phyloP scores from a whole-genome alignment of 2,113 vertebrate genomes.

The Labeo rohita region DNA sequence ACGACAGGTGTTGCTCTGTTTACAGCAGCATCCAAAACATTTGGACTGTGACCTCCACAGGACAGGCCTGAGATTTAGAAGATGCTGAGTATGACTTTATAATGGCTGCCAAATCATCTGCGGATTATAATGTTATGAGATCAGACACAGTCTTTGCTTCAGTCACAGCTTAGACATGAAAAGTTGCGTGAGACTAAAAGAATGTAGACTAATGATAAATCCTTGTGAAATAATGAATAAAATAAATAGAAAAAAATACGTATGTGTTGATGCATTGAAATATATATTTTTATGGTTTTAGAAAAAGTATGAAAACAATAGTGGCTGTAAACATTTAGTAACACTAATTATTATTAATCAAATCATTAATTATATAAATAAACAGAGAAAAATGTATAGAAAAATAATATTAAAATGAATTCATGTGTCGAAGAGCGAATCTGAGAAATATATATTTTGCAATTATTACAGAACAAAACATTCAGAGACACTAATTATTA shows the following conservation, averaged over 20 bases:
- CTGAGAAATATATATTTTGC: too few species aligned
- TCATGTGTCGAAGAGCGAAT: too few species aligned
- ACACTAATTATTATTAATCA: too few species aligned
- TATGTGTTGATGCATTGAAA: too few species aligned
- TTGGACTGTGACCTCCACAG: constrained; percentile 68
- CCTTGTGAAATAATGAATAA: constrained; percentile 20
- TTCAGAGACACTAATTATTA: too few species aligned
- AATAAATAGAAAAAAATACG: too few species aligned
- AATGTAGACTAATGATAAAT: constrained; percentile 62
- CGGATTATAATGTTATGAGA: constrained; percentile 74
- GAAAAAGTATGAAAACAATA: too few species aligned
- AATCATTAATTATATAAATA: too few species aligned
- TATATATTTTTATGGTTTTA: too few species aligned
- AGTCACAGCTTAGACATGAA: constrained; percentile 62
- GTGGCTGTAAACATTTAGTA: too few species aligned
- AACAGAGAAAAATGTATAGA: too few species aligned
- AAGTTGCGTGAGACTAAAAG: constrained; percentile 41
- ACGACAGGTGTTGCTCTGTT: constrained; percentile 69
- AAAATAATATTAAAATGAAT: too few species aligned
- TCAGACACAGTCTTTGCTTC: constrained; percentile 64
- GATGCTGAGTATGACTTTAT: constrained; percentile 75
- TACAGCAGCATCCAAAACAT: constrained; percentile 65
- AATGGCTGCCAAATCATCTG: constrained; percentile 72
- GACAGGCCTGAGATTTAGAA: constrained; percentile 67
- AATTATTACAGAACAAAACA: not conserved